These are phyloP conservation scores for Meliscaeva auricollis DNA, from an alignment of 2,888 invertebrate species.

Conservation along the genomic window DNA sequence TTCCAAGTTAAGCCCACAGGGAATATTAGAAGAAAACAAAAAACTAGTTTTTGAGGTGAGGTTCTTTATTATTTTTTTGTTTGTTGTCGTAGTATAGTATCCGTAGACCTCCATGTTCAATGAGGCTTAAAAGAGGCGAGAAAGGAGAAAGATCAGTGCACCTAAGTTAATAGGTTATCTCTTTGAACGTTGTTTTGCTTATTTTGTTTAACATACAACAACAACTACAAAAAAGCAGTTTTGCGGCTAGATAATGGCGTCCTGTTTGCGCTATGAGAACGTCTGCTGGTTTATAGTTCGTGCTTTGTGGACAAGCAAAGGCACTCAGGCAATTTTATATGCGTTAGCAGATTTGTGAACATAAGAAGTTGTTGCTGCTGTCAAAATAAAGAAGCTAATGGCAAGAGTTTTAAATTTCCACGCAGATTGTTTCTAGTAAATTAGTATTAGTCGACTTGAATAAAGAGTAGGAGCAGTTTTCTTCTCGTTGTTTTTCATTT, in stretches of 20 bases:
- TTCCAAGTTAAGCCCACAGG: slow-evolving; percentile 7
- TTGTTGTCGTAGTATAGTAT: too few relatives aligned
- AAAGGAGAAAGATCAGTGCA: slow-evolving; percentile 55
- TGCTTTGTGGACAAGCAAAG: slow-evolving; percentile 25
- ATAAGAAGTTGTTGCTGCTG: slow-evolving; percentile 5
- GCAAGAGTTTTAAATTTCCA: slow-evolving; percentile 3
- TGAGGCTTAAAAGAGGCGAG: slow-evolving; percentile 48
- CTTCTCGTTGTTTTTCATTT: neutral
- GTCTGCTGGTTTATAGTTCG: slow-evolving; percentile 19
- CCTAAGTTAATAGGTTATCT: slow-evolving; percentile 62
- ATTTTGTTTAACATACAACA: slow-evolving; percentile 3
- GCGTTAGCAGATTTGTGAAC: slow-evolving; percentile 9
- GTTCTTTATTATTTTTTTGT: neutral
- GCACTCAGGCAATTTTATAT: neutral
- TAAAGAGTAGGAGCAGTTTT: neutral
- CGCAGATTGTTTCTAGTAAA: neutral
- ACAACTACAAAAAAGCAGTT: slow-evolving; percentile 2
- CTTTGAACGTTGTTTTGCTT: slow-evolving; percentile 16
- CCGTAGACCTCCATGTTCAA: slow-evolving; percentile 20
- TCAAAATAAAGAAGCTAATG: slow-evolving; percentile 33
- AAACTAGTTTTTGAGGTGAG: slow-evolving; percentile 45
- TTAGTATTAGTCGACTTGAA: neutral
- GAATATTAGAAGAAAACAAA: slow-evolving; percentile 28
- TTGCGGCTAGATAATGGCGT: slow-evolving; percentile 37
- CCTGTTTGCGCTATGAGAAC: slow-evolving; percentile 16